Base-by-base conservation (phyloP, 2,797 vertebrate species). In the Rhinichthys osculus region DNA sequence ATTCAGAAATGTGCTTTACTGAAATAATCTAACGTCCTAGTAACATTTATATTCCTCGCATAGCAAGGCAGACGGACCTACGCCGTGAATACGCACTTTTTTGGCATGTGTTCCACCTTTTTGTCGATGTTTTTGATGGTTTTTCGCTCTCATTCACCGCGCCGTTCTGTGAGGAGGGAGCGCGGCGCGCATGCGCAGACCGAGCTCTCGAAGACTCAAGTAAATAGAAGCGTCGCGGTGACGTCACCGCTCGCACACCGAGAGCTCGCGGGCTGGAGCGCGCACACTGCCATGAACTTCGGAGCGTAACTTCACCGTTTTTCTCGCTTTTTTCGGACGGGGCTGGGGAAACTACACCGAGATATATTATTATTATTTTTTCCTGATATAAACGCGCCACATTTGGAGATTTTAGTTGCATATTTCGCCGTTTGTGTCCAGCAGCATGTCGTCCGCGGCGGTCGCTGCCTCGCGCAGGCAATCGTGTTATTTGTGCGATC, bases 401-500 rank as follows among this genome's bases (percentile, higher is more conserved):
- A 89, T 90, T 91, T 90, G 92, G 91, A 90, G 88, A 90, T 91
- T 78, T 85, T 40, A 62, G 57, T 17, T 42, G 78, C 76, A 73
- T 62, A 52, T 81, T 87, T 92, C 83, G 72, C 52, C 81, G 88
- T 90, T 87, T 89, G 47, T 47, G 47, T 54, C 77, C 86, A 85
- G 81, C 88, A 89, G 86, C 76, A 98, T 97, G 97, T 96, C 97
- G 84, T 96, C 97, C 92, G 96, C 96, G 92, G 96, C 96, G 91
- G 95, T 95, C 30, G 95, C 97, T 88, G 97, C 97, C 91, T 96
- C 97, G 89, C 93, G 97, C 85, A 93, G 97, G 91, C 97, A 97
- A 95, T 97, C 96, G 44, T 98, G 97, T 89, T 98, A 97, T 86
- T 85, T 98, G 91, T 98, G 97, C 92, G 97, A 98, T 91, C 54